Evolutionary conservation across 2,888 invertebrate species (phyloP).

Genomic region (Hydrotaea cyrtoneurina): DNA sequence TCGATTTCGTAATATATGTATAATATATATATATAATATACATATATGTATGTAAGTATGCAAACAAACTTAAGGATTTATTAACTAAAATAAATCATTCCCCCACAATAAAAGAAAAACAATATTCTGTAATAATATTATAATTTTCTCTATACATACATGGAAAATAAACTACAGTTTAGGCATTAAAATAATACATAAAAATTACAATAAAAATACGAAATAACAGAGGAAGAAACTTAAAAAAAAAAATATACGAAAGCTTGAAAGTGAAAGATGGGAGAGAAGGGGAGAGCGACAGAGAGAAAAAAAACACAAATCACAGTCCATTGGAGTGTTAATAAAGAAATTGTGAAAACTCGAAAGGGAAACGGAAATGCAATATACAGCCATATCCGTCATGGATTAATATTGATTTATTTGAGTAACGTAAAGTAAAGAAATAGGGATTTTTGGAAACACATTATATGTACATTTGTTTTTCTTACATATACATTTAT

Average conservation of each 20-base stretch:
- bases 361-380: not conserved
- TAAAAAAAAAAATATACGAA: not conserved
- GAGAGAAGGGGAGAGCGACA: too few species aligned
- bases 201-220: not conserved
- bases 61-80: conserved; percentile 51
- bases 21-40: too few species aligned
- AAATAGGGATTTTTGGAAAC: conserved; percentile 5
- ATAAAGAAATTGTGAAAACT: conserved; percentile 31
- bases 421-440: not conserved
- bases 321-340: conserved; percentile 70
- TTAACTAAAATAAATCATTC: conserved; percentile 51
- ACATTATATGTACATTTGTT: conserved; percentile 21
- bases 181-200: conserved; percentile 18
- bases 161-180: conserved; percentile 33
- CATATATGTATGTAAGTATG: too few species aligned
- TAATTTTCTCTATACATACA: conserved; percentile 29
- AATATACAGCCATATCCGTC: not conserved
- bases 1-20: conserved; percentile 3
- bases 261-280: conserved; percentile 28
- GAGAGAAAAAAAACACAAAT: conserved; percentile 59
- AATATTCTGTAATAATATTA: conserved; percentile 20
- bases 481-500: conserved; percentile 20
- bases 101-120: conserved; percentile 48
- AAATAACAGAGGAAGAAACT: conserved; percentile 3
- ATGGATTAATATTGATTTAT: not conserved